Evolutionary conservation across 2,888 invertebrate species (phyloP).

Genomic region (Chelonus formosanus): DNA sequence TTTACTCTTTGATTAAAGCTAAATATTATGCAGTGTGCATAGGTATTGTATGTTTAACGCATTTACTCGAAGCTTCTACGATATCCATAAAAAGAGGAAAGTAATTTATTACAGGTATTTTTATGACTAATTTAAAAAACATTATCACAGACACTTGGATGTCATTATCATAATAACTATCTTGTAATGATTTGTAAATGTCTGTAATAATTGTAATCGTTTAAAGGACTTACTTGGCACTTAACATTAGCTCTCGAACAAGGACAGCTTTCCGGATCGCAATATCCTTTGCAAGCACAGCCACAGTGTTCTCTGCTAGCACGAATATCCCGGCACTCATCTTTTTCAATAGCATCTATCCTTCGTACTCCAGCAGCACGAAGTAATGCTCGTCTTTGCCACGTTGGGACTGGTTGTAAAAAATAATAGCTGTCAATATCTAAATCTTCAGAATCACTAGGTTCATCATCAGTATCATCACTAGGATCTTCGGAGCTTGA

Average conservation of each 20-base stretch:
- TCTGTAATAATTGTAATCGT: no score
- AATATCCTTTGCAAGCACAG: conserved; percentile 90
- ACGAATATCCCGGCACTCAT: conserved; percentile 91
- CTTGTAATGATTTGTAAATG: no score
- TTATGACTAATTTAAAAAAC: no score
- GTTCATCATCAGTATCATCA: conserved; percentile 85
- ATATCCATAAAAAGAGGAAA: no score
- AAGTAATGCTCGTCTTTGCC: conserved; percentile 86
- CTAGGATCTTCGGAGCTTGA: conserved; percentile 80
- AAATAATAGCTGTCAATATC: conserved; percentile 92
- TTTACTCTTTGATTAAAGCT: no score
- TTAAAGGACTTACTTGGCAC: conserved; percentile 75
- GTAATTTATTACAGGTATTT: no score
- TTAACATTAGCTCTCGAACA: conserved; percentile 96
- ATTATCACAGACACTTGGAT: no score
- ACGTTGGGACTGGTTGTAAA: conserved; percentile 89
- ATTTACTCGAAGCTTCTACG: no score
- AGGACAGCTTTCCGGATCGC: conserved; percentile 94
- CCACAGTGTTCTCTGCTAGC: conserved; percentile 93
- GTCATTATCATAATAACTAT: no score
- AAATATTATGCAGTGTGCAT: no score
- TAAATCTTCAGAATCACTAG: conserved; percentile 83
- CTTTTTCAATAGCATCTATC: conserved; percentile 92
- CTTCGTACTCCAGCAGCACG: conserved; percentile 93
- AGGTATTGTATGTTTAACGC: no score